Base-by-base conservation (phyloP, 2,888 invertebrate genomes). In the Rhagophthalmus giganteus region DNA sequence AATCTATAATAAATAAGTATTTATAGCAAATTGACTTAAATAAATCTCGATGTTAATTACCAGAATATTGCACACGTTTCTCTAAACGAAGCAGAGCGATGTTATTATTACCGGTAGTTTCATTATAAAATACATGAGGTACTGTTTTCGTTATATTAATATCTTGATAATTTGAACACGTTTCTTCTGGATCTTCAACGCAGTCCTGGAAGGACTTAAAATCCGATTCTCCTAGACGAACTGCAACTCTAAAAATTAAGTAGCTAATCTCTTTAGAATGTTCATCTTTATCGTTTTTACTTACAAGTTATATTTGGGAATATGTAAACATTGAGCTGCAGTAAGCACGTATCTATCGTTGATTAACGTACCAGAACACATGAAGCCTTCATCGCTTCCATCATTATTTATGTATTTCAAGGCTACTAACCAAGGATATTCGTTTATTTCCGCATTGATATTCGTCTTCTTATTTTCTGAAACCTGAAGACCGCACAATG, bases 371-470 rank as follows among this genome's bases (percentile, higher is more conserved):
- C 83, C 85, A 10, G 83, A 83, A 60, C 85, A 84, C 7, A 24
- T 20, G 30, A 24, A 40, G n/a, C 30, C 30, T 2, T 5, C 24
- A 11, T 5, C 7, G 1, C n/a, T 13, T 7, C 30, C 27, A 20
- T 20, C 14, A 1, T 2, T 7, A 14, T 20, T 20, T 10, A n/a
- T 14, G 57, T 84, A 84, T 42, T 82, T 81, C 40, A 83, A 58
- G 12, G 83, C 59, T 0, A 79, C 80, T 78, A 83, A 76, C 84
- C 84, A 84, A 0, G 83, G 83, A 65, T 81, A 83, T 62, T 84
- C 84, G 47, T 82, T 82, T 2, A 84, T 64, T 2, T 40, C 39
- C 3, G 60, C 56, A 25, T 31, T 35, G 4, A 52, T 87, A 86
- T 41, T 47, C 38, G 33, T 47, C 25, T 37, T n/a, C 12, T 14